Evolutionary conservation across 2,888 invertebrate species (phyloP).

Genomic region (Sinotaia quadrata): DNA sequence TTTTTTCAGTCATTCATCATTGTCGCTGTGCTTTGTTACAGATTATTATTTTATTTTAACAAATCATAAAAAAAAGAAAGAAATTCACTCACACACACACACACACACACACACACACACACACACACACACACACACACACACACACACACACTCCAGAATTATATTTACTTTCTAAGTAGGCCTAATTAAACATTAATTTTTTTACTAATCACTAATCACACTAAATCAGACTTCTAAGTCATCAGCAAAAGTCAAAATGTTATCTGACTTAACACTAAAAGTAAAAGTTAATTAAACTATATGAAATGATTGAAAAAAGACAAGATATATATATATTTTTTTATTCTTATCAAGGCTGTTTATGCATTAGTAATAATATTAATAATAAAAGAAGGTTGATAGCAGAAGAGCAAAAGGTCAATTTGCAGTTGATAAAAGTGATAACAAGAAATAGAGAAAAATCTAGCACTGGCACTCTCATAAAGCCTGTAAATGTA

Average conservation of each 20-base stretch:
- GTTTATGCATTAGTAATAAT: neutral
- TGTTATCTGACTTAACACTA: too few species aligned
- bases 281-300: too few species aligned
- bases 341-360: neutral
- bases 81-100: slow-evolving; percentile 3
- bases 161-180: neutral
- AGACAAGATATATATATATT: too few species aligned
- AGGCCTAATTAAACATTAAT: neutral
- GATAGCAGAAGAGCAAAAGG: neutral
- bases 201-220: neutral
- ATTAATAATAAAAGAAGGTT: neutral
- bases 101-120: slow-evolving; percentile 21
- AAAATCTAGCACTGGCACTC: too few species aligned
- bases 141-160: neutral
- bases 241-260: too few species aligned
- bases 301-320: too few species aligned
- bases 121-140: slow-evolving; percentile 11
- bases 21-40: too few species aligned
- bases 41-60: too few species aligned
- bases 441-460: too few species aligned
- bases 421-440: too few species aligned
- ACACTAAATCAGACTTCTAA: neutral
- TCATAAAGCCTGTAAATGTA: too few species aligned
- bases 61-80: neutral
- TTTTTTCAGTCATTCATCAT: too few species aligned